Conservation (phyloP, 2,888 invertebrate species). For the Sinohyriopsis cumingii region DNA sequence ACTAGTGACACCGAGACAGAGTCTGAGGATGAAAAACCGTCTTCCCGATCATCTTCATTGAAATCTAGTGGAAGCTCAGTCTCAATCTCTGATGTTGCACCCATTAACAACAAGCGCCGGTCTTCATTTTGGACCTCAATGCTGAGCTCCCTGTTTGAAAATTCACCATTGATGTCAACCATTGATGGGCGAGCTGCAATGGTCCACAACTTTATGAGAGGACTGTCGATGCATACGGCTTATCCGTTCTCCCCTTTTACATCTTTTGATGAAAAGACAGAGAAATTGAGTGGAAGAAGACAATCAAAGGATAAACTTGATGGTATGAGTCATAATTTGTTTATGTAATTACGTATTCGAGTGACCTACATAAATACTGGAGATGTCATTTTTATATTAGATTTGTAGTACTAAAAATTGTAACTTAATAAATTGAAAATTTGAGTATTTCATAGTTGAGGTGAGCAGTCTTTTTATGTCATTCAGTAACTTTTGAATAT, state of each 20-base stretch:
- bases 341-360: too few relatives aligned
- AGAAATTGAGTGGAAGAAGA: conserved; percentile 5
- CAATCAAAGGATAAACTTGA: conserved; percentile 25
- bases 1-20: conserved; percentile 31
- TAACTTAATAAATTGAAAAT: too few relatives aligned
- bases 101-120: conserved; percentile 9
- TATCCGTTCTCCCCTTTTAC: conserved; percentile 72
- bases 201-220: conserved; percentile 72
- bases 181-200: conserved; percentile 72
- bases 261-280: conserved; percentile 22
- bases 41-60: too few relatives aligned
- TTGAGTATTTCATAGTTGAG: too few relatives aligned
- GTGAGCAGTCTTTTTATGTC: too few relatives aligned
- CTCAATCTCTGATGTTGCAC: too few relatives aligned
- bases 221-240: conserved; percentile 67
- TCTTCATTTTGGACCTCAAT: conserved; percentile 46
- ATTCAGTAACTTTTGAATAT: too few relatives aligned
- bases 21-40: not conserved
- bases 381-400: too few relatives aligned
- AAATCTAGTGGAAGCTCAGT: too few relatives aligned
- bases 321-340: conserved; percentile 12
- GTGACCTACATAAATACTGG: too few relatives aligned
- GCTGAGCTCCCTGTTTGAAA: conserved; percentile 43
- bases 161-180: conserved; percentile 63
- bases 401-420: too few relatives aligned